Evolutionary conservation across 2,797 vertebrate species (phyloP).

Genomic region (Oreochromis grahami): DNA sequence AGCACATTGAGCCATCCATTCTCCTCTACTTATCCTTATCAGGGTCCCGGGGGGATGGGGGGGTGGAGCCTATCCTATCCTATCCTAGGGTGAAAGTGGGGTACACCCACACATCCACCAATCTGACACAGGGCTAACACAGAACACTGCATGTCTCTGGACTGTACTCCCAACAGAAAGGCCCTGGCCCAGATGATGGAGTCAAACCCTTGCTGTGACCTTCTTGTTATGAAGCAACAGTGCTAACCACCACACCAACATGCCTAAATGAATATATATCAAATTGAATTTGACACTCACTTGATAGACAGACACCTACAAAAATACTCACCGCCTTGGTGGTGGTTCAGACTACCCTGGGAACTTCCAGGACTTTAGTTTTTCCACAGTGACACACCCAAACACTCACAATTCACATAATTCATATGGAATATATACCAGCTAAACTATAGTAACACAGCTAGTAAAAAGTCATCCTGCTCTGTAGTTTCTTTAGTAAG

Average conservation of each 20-base stretch:
- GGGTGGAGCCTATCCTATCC: neutral
- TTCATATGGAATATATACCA: neutral
- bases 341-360: neutral
- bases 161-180: neutral
- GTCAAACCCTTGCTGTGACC: neutral
- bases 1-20: neutral
- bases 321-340: neutral
- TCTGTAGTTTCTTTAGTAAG: neutral
- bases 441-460: neutral
- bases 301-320: neutral
- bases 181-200: neutral
- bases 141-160: neutral
- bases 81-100: neutral
- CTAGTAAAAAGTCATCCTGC: neutral
- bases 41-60: rapidly evolving
- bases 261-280: neutral
- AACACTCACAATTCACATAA: neutral
- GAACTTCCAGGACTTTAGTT: rapidly evolving
- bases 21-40: neutral
- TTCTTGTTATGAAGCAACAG: neutral
- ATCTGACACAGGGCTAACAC: neutral
- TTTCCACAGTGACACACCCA: neutral
- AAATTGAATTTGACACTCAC: neutral
- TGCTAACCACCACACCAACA: neutral
- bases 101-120: neutral